Base-by-base conservation (phyloP, 2,797 vertebrate species). In the Trachurus trachurus region DNA sequence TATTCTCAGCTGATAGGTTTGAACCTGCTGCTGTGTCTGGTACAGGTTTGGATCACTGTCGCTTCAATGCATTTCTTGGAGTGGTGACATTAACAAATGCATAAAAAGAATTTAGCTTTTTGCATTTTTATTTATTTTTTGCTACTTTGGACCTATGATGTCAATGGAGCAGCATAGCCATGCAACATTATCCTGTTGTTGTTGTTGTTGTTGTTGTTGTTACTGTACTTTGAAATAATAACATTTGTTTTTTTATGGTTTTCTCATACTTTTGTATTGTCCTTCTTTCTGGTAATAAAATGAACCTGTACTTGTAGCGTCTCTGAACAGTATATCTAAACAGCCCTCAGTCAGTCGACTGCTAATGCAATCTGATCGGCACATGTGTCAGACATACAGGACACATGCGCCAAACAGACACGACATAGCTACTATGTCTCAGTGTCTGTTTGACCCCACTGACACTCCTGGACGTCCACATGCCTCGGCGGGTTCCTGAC, bases 401-500 rank as follows among this genome's bases (percentile, higher is more conserved):
- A 26, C 26, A 26, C 26, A 26, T 3, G 26, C 26, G 26, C 26
- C 26, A 26, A 26, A 26, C 26, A 26, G 26, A 26, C 26, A 26
- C 26, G 26, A 26, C 26, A 26, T 26, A 1, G 26, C 26, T 3
- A 26, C 26, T 26, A 16, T 66, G 71, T 79, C 72, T 77, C 78
- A 69, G 66, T 74, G 67, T 73, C 72, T 80, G 17, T 75, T 56
- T 72, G 71, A 74, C 45, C 37, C 45, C 2, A 10, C 44, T 84
- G 65, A 74, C 57, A 61, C 49, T 68, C 39, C 56, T 49, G 22
- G 66, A 59, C 61, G 8, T 44, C 58, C 13, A 69, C 86, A 81
- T 79, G 88, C 69, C 80, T 61, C 76, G 83, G 78, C 91, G 83
- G n/a, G 78, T 68, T 84, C 68, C 81, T 76, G 65, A 53, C 29